Evolutionary conservation across 2,113 vertebrate species (phyloP), one percentile per base, ranked within the genome.

Genomic region (Spea bombifrons): DNA sequence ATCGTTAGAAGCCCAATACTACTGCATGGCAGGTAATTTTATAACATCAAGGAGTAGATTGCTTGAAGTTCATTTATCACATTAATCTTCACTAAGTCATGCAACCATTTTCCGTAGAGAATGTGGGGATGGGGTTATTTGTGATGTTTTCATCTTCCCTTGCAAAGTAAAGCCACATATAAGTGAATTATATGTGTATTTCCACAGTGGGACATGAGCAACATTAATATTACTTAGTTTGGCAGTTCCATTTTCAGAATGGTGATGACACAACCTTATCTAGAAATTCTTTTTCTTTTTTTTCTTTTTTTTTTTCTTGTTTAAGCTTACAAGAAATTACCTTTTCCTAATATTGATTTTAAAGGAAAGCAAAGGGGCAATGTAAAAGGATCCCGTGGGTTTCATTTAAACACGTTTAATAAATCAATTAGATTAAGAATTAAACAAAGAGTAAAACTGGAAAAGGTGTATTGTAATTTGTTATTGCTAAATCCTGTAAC

Each of bases 21-120:
- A 72, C 64, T 76, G 45, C 70, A 48, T 87, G 84, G 74, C 84
- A 89, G 85, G 78, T 85, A 86, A 90, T 89, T 86, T 81, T 84
- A 81, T 76, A 73, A 13, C 64, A 73, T 66, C 78, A 82, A 1
- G 52, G 48, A 72, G 66, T 76, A 75, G 80, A 83, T 47, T 80
- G 48, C 74, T 86, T 47, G 64, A 75, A 82, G 77, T 82, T 88
- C 81, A 80, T 7, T 0, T 53, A n/a, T 72, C 50, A 84, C 76
- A 81, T 89, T 88, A 87, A 87, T 91, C 82, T 86, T 86, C 73
- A 63, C 85, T 87, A 78, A 75, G 64, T 66, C 80, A 83, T 68
- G 55, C 82, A 88, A 86, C 76, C 81, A 5, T 84, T 88, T 86
- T 57, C 81, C 72, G 73, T 78, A 84, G 10, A 64, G 84, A 76